Evolutionary conservation across 1,140 invertebrate species (phyloP).

Genomic region (Musca domestica): DNA sequence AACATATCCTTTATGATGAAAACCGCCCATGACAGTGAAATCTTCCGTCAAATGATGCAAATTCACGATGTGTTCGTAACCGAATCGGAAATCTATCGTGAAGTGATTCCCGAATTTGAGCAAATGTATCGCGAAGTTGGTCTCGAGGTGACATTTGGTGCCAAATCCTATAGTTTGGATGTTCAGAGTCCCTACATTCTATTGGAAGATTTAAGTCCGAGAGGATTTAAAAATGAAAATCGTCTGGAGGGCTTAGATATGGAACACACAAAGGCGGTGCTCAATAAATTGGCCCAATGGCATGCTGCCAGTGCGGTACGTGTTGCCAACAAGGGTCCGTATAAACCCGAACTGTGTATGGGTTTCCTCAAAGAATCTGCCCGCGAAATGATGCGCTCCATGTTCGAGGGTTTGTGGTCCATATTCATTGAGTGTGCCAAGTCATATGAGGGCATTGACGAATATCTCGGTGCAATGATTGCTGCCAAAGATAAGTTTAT

Average conservation of each 20-base stretch:
- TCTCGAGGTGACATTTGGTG: conserved; percentile 30
- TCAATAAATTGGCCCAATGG: conserved; percentile 59
- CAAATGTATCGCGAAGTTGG: conserved; percentile 45
- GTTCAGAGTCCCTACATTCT: conserved; percentile 46
- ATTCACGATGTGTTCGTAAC: conserved; percentile 37
- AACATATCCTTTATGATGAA: conserved; percentile 38
- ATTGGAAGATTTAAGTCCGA: conserved; percentile 55
- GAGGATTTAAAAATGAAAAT: conserved; percentile 59
- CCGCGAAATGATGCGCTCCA: not conserved
- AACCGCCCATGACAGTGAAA: conserved; percentile 35
- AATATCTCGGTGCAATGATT: conserved; percentile 2
- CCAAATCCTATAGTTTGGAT: conserved; percentile 34
- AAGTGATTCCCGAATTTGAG: conserved; percentile 36
- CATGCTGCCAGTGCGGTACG: conserved; percentile 53
- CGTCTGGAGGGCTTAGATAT: conserved; percentile 56
- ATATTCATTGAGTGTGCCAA: not conserved
- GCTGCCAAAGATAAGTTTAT: conserved; percentile 29
- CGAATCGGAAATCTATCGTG: conserved; percentile 34
- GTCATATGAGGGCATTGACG: not conserved
- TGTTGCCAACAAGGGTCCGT: conserved; percentile 30
- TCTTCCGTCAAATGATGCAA: conserved; percentile 31
- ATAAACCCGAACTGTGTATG: not conserved
- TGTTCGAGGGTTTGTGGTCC: not conserved
- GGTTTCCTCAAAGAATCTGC: conserved; percentile 19
- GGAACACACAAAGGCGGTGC: conserved; percentile 54